Evolutionary conservation across 2,888 invertebrate genomes (phyloP).

Genomic region (Drosophila borealis): DNA sequence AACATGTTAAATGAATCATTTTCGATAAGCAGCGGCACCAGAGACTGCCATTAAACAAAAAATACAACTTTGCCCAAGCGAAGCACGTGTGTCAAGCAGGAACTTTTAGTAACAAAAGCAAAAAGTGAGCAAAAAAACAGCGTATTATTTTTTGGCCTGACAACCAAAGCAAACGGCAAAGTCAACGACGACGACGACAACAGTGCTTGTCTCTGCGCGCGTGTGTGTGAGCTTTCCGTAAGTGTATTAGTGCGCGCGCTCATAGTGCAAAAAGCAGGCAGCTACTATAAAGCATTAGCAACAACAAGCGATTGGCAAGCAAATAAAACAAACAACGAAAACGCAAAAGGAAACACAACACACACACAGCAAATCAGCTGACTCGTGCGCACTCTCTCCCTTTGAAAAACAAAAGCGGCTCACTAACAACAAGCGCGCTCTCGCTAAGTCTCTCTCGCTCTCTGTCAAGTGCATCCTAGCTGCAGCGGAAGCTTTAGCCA

Average conservation of each 20-base stretch:
- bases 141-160: conserved; percentile 39
- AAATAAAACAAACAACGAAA: conserved; percentile 41
- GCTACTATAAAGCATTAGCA: conserved; percentile 44
- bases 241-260: conserved; percentile 48
- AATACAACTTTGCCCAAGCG: conserved; percentile 15
- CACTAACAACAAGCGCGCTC: conserved; percentile 27
- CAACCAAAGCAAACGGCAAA: conserved; percentile 44
- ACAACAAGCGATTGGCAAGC: conserved; percentile 25
- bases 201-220: conserved; percentile 29
- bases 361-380: conserved; percentile 60
- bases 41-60: background rate
- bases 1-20: conserved; percentile 22
- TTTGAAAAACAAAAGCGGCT: conserved; percentile 4
- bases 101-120: conserved; percentile 34
- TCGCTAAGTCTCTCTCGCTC: conserved; percentile 10
- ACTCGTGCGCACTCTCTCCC: conserved; percentile 70
- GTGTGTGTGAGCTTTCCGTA: conserved; percentile 21
- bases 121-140: conserved; percentile 22
- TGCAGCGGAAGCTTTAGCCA: conserved; percentile 47
- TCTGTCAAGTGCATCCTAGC: conserved; percentile 51
- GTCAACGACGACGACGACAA: conserved; percentile 10
- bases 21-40: background rate
- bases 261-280: conserved; percentile 68
- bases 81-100: conserved; percentile 57
- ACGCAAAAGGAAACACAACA: conserved; percentile 34